Percentiles rank a stretch among this genome's conserved stretches.
These are phyloP conservation scores for Epizoanthus ramosus DNA, from an alignment of 92 coral and sea anemone species.

Conservation along the genomic window DNA sequence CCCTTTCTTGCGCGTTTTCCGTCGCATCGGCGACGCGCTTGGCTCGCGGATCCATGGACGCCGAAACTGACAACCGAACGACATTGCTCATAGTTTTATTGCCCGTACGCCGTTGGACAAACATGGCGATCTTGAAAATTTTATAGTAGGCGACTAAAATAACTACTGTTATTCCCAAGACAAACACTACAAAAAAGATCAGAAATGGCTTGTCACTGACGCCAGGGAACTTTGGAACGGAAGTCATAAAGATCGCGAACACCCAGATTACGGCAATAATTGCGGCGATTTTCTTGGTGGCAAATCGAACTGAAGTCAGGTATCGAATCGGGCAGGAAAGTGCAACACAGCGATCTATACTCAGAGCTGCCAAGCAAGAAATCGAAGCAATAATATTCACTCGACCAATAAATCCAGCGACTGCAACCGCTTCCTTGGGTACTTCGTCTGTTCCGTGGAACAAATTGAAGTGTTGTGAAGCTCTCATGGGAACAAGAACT, in stretches of 20 bases:
- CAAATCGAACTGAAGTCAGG: conserved; percentile 77
- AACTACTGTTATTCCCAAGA: conserved; percentile 64
- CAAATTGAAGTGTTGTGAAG: conserved; percentile 77
- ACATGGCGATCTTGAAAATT: conserved; percentile 76
- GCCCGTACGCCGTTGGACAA: conserved; percentile 52
- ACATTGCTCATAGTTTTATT: conserved; percentile 50
- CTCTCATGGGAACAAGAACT: conserved; percentile 88
- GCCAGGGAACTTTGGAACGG: conserved; percentile 87
- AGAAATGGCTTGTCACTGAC: conserved; percentile 78
- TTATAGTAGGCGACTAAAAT: conserved; percentile 71
- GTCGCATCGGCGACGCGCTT: conserved; percentile 49
- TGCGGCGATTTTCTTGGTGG: conserved; percentile 54
- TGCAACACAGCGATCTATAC: conserved; percentile 86
- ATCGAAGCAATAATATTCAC: conserved; percentile 90
- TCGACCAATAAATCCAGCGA: conserved; percentile 88
- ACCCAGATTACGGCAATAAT: conserved; percentile 72
- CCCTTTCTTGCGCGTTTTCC: conserved; percentile 28
- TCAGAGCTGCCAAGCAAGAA: conserved; percentile 81
- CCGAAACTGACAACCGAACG: conserved; percentile 46
- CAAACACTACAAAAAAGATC: conserved; percentile 81
- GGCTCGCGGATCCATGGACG: conserved; percentile 46
- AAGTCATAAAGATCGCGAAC: conserved; percentile 68
- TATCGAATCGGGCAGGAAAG: conserved; percentile 74
- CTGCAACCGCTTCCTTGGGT: conserved; percentile 62
- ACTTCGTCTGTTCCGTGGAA: conserved; percentile 41